A percentile compares a stretch with the other conserved stretches of the same genome.
Conservation (phyloP, 2,888 invertebrate species). For the Apotomis capreana region DNA sequence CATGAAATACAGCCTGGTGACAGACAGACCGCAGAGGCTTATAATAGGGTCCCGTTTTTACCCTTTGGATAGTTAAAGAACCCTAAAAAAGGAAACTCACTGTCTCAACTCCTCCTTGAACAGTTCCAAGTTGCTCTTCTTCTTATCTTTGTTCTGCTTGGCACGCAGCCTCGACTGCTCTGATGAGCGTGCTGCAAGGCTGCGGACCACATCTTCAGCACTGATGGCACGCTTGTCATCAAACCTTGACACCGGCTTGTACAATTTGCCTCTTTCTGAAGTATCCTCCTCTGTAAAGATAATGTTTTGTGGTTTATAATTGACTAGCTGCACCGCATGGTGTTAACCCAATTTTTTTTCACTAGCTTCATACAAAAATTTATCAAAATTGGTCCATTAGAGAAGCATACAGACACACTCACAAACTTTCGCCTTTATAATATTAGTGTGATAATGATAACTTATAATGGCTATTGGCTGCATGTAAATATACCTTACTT, state of each 20-base stretch:
- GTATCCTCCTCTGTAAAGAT: conserved; percentile 90
- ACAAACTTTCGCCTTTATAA: too few relatives aligned
- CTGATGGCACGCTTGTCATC: conserved; percentile 74
- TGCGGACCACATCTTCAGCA: conserved; percentile 68
- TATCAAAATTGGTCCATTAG: too few relatives aligned
- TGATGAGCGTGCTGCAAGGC: conserved; percentile 83
- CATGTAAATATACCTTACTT: too few relatives aligned
- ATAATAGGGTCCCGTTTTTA: too few relatives aligned
- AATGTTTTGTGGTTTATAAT: conserved; percentile 59
- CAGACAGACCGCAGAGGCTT: too few relatives aligned
- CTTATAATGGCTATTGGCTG: too few relatives aligned
- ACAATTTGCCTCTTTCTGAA: conserved; percentile 94
- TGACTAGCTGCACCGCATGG: background rate
- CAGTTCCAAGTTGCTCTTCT: conserved; percentile 97
- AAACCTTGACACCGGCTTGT: conserved; percentile 94
- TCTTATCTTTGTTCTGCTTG: conserved; percentile 86
- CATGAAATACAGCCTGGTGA: too few relatives aligned
- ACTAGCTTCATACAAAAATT: too few relatives aligned
- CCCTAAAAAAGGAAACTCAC: conserved; percentile 79
- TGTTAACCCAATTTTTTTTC: too few relatives aligned
- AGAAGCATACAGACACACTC: too few relatives aligned
- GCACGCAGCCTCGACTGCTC: conserved; percentile 57
- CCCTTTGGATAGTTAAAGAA: background rate
- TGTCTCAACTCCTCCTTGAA: conserved; percentile 99
- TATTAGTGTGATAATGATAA: too few relatives aligned